Evolutionary conservation across 2,797 vertebrate genomes (phyloP), one percentile per base, ranked within the genome.

Genomic region (Acropternis orthonyx): DNA sequence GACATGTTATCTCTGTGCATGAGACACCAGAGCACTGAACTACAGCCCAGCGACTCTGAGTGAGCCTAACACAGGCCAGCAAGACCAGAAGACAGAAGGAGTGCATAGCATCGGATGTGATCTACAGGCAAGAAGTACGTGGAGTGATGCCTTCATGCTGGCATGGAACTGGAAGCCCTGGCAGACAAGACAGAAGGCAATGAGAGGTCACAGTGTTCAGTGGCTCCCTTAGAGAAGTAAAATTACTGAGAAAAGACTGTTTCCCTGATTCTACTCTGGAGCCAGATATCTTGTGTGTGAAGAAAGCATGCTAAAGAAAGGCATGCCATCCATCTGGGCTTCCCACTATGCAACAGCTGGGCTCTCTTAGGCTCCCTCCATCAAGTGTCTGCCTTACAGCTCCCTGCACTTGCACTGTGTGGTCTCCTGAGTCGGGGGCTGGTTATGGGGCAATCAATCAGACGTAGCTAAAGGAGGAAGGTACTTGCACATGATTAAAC

Each of bases 11-110:
- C 90, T 90, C 78, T 39, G 61, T 39, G 75, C 91, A 93, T 2
- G 5, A 93, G 81, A 95, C 87, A 93, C 34, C 46, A 80, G 82
- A 75, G 88, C 93, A 94, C 86, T 82, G 91, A 96, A 92, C 54
- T 66, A 55, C 63, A 93, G 71, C 61, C 78, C 88, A 94, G 65
- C 52, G 62, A 83, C 88, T 86, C 19, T 41, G 56, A 86, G 46
- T 14, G 39, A 94, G 71, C 65, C 54, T 36, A 91, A 76, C 9
- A 49, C 7, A 73, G 66, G 65, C 88, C 88, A 93, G 71, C n/a
- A 82, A 36, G 81, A 54, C n/a, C 10, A 77, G 65, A 34, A 97
- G 72, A 80, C 51, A 93, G 67, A 92, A 82, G 20, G 87, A 89
- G 82, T 56, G 41, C 9, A 20, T 9, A 92, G n/a, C 32, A 43